Percentiles rank a stretch among this genome's conserved stretches.
Evolutionary conservation across 2,888 invertebrate genomes (phyloP).

Genomic region (Hydrotaea cyrtoneurina): DNA sequence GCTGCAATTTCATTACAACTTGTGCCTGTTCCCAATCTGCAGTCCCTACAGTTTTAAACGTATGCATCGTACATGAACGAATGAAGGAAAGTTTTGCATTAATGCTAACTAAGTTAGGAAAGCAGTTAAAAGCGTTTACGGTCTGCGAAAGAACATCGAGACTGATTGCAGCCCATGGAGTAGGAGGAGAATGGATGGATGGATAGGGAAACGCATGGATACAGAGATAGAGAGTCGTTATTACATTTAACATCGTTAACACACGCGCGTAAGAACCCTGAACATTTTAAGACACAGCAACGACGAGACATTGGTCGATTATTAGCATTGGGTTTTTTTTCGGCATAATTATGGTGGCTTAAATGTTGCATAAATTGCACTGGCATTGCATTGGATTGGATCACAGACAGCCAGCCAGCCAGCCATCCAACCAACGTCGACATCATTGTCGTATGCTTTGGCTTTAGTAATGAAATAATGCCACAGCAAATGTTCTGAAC

Average conservation of each 20-base stretch:
- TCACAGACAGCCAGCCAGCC: conserved; percentile 25
- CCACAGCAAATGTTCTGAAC: conserved; percentile 41
- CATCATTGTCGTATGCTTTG: neutral
- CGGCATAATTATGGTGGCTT: conserved; percentile 77
- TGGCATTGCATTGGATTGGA: conserved; percentile 42
- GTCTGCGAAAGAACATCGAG: conserved; percentile 29
- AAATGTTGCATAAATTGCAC: conserved; percentile 77
- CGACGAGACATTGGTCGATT: conserved; percentile 41
- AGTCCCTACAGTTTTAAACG: neutral
- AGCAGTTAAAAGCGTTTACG: conserved; percentile 43
- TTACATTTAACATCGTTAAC: conserved; percentile 39
- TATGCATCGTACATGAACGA: neutral
- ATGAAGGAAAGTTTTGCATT: conserved; percentile 15
- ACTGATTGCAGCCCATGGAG: conserved; percentile 21
- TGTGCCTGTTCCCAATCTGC: neutral
- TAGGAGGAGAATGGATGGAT: conserved; percentile 4
- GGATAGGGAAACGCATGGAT: neutral
- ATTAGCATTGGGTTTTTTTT: conserved; percentile 67
- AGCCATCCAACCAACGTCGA: conserved; percentile 33
- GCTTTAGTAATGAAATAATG: conserved; percentile 59
- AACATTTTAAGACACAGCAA: conserved; percentile 10
- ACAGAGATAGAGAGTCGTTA: neutral
- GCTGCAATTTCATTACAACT: conserved; percentile 29
- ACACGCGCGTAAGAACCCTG: neutral
- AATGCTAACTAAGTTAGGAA: conserved; percentile 41